These are phyloP conservation scores for Onychomys leucogaster DNA, from an alignment of 2,797 vertebrate species.

Conservation along the genomic window DNA sequence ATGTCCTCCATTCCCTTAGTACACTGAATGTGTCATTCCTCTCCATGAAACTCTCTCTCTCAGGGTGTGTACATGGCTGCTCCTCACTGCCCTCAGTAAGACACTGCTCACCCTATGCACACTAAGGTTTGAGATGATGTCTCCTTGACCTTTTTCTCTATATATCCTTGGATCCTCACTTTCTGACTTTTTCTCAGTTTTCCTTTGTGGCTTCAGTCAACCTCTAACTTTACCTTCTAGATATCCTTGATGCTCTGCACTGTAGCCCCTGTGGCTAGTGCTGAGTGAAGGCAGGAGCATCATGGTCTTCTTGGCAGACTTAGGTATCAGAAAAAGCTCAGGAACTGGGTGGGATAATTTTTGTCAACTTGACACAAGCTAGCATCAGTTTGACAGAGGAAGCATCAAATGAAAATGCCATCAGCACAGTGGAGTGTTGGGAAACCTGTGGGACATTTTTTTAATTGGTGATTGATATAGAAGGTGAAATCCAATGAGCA, in stretches of 20 bases:
- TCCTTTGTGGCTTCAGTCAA: neutral
- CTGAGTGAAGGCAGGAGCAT: neutral
- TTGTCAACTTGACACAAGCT: no score
- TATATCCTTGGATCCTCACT: neutral
- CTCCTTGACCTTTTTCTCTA: neutral
- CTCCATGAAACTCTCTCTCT: neutral
- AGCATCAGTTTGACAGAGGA: no score
- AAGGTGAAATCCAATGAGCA: no score
- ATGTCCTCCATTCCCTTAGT: neutral
- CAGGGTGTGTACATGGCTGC: neutral
- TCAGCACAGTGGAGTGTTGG: no score
- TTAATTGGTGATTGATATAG: no score
- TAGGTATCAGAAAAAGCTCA: no score
- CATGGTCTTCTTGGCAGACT: neutral
- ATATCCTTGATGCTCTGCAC: neutral
- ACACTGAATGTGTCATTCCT: neutral
- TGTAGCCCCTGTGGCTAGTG: neutral
- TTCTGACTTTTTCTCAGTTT: neutral
- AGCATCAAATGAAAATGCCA: no score
- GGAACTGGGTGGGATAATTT: no score
- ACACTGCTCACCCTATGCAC: neutral
- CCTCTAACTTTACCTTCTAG: neutral
- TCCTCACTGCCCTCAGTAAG: neutral
- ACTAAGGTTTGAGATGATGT: neutral
- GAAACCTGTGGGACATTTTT: no score